Conservation (phyloP, 2,888 invertebrate species). For the Myopa testacea region DNA sequence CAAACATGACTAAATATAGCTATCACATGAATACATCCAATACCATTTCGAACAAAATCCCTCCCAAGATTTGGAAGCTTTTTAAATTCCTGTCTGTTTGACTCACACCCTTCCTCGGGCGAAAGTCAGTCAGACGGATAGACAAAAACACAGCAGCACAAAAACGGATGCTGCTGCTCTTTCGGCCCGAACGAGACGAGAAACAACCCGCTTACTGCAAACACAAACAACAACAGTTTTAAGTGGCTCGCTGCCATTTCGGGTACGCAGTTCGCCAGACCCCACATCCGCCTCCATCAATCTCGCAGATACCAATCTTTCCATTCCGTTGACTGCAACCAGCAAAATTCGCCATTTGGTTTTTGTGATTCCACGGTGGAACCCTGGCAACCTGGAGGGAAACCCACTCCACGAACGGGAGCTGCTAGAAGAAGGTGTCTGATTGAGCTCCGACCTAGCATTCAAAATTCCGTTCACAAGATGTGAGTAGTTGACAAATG, state of each 20-base stretch:
- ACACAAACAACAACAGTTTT: constrained; percentile 51
- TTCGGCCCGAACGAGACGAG: too few relatives aligned
- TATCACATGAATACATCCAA: too few relatives aligned
- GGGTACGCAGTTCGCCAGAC: constrained; percentile 1
- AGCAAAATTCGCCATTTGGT: constrained; percentile 18
- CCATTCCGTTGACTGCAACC: constrained; percentile 41
- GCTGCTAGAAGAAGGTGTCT: constrained; percentile 12
- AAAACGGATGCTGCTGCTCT: too few relatives aligned
- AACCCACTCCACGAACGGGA: background rate
- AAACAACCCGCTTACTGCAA: constrained; percentile 31
- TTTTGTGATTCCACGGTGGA: background rate
- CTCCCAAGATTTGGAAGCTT: too few relatives aligned
- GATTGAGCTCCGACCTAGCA: constrained; percentile 29
- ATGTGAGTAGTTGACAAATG: constrained; percentile 36
- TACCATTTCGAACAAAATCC: too few relatives aligned
- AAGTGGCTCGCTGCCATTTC: constrained; percentile 30
- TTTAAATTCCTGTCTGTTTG: too few relatives aligned
- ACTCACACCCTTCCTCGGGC: background rate
- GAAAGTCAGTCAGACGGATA: background rate
- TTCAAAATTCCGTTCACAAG: constrained; percentile 33
- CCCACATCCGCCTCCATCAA: constrained; percentile 39
- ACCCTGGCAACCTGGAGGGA: constrained; percentile 5
- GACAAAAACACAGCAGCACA: background rate
- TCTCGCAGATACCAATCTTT: constrained; percentile 45
- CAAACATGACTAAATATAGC: too few relatives aligned